phyloP scores from a whole-genome alignment of 2,797 vertebrate genomes.

The Pachyuromys duprasi region DNA sequence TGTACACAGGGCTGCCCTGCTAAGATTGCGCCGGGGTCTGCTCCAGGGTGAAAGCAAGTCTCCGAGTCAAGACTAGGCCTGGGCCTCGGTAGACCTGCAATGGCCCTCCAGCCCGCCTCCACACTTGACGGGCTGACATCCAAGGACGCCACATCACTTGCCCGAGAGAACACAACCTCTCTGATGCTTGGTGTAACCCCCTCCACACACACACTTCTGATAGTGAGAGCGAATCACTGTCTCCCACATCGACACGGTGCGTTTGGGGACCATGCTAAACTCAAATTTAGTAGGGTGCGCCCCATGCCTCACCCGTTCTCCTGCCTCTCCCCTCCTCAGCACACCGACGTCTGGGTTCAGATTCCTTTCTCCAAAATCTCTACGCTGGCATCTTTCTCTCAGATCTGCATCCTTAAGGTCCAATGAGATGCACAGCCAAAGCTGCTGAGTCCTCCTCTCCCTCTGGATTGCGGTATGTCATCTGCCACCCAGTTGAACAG shows the following conservation, averaged over 20 bases:
- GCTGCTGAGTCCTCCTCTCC: not conserved
- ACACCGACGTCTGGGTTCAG: not conserved
- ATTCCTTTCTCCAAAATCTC: not conserved
- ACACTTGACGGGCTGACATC: not conserved
- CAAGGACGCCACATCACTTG: not conserved
- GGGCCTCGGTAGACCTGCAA: not conserved
- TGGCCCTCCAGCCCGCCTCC: not conserved
- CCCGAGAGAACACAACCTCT: too few species aligned
- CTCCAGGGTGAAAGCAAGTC: not conserved
- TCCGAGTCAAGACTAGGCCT: not conserved
- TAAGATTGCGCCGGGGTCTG: not conserved
- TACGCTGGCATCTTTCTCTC: not conserved
- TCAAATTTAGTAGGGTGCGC: not conserved
- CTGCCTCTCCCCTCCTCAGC: not conserved
- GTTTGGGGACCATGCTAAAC: not conserved
- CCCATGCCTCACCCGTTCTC: not conserved
- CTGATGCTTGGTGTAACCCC: not conserved
- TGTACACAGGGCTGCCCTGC: not conserved
- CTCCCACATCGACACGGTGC: accelerated
- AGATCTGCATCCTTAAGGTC: not conserved
- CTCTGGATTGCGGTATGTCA: not conserved
- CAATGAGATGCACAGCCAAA: not conserved
- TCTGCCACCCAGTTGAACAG: not conserved
- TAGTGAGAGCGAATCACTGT: not conserved
- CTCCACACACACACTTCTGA: too few species aligned